phyloP scores from a whole-genome alignment of 2,113 vertebrate genomes.

The Andinoacara biseriatus region DNA sequence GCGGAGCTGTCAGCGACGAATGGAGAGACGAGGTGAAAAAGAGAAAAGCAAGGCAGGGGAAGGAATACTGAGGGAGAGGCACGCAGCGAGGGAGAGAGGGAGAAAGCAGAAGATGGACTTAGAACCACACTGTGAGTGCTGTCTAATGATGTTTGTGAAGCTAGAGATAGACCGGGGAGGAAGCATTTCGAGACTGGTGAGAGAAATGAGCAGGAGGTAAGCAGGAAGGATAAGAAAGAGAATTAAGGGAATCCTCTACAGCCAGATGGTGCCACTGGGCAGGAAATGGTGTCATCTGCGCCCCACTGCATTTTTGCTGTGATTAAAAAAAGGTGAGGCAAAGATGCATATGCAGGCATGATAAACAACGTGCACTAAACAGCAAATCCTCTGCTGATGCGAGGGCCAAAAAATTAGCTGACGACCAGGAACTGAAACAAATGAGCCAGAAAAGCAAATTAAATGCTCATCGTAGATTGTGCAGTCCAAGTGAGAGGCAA shows the following conservation, averaged over 20 bases:
- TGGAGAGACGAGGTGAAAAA: conserved; percentile 37
- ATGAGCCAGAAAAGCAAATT: conserved; percentile 59
- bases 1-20: conserved; percentile 66
- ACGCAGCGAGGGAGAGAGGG: not conserved
- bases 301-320: conserved; percentile 38
- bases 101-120: conserved; percentile 9
- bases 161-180: conserved; percentile 35
- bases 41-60: conserved; percentile 15
- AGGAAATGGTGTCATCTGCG: conserved; percentile 51
- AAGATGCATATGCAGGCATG: conserved; percentile 46
- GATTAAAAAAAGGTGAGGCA: conserved; percentile 26
- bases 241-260: conserved; percentile 44
- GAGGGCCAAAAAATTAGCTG: conserved; percentile 58
- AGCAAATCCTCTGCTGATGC: conserved; percentile 43
- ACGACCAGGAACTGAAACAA: conserved; percentile 49
- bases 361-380: conserved; percentile 50
- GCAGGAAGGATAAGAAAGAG: conserved; percentile 22
- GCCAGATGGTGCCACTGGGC: conserved; percentile 73
- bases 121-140: conserved; percentile 42
- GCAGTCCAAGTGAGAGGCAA: conserved; percentile 29
- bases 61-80: conserved; percentile 36
- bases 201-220: conserved; percentile 16
- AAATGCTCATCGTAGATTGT: conserved; percentile 47
- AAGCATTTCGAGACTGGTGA: conserved; percentile 8
- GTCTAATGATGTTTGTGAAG: conserved; percentile 48